Conservation (phyloP, 2,888 invertebrate genomes). For the Clusia tigrina region DNA sequence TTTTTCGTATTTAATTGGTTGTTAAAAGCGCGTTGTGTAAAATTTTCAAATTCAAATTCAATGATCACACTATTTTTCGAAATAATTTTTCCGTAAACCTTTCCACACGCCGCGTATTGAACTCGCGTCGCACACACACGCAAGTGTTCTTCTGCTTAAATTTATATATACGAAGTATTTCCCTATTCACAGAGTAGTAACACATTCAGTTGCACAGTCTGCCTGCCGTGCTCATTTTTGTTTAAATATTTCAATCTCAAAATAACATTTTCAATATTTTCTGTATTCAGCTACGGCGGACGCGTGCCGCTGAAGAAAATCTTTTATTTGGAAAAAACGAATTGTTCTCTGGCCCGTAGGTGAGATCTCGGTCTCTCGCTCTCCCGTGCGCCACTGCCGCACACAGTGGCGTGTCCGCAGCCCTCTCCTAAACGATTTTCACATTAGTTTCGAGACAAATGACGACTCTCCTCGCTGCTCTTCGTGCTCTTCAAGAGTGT, state of each 20-base stretch:
- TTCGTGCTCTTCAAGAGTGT: not conserved
- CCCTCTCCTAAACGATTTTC: no score
- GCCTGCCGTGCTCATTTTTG: not conserved
- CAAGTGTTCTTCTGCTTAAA: not conserved
- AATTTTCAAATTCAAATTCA: not conserved
- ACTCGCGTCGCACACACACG: not conserved
- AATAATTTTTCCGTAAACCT: not conserved
- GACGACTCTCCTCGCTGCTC: not conserved
- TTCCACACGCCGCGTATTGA: not conserved
- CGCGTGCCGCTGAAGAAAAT: not conserved
- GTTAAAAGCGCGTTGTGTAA: no score
- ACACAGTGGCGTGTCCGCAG: no score
- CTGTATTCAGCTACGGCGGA: not conserved
- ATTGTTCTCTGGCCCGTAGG: not conserved
- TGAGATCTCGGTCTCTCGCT: no score
- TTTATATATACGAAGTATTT: not conserved
- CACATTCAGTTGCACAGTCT: not conserved
- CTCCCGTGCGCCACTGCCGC: no score
- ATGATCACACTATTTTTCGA: not conserved
- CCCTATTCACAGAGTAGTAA: not conserved
- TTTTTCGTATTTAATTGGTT: no score
- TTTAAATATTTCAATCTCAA: not conserved
- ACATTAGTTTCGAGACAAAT: no score
- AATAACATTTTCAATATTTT: constrained; percentile 8
- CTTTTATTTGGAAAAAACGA: not conserved